Percentiles rank a stretch among this genome's conserved stretches.
Conservation (phyloP, 2,888 invertebrate species). For the Maniola hyperantus region DNA sequence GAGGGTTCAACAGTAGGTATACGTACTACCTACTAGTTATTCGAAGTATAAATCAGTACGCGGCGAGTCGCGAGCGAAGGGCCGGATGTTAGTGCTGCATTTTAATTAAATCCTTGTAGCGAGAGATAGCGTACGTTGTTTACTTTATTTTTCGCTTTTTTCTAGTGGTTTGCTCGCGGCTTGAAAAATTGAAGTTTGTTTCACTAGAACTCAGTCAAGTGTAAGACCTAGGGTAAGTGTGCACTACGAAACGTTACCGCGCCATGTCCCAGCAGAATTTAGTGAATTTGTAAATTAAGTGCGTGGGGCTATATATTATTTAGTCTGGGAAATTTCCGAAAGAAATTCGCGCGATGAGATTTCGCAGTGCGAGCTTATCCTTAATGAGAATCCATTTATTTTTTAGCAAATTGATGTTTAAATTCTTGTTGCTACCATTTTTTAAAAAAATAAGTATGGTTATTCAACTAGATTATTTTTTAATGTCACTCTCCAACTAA, state of each 20-base stretch:
- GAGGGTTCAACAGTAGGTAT: constrained; percentile 41
- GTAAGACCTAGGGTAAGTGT: constrained; percentile 53
- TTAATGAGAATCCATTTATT: no score
- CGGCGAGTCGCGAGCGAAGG: constrained; percentile 33
- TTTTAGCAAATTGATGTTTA: no score
- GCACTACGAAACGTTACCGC: no score
- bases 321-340: no score
- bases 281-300: no score
- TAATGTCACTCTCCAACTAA: no score
- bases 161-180: constrained; percentile 46
- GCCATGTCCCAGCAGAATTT: no score
- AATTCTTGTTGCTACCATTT: no score
- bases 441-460: no score
- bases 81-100: constrained; percentile 55
- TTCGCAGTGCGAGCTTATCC: not conserved
- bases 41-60: constrained; percentile 16
- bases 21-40: not conserved
- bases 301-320: no score
- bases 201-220: constrained; percentile 43
- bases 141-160: constrained; percentile 49
- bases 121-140: constrained; percentile 49
- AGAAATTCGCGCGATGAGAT: no score
- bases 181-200: constrained; percentile 53
- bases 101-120: constrained; percentile 69
- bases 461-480: no score